Evolutionary conservation across 2,113 vertebrate genomes (phyloP).

Genomic region (Myanophis thanlyinensis): DNA sequence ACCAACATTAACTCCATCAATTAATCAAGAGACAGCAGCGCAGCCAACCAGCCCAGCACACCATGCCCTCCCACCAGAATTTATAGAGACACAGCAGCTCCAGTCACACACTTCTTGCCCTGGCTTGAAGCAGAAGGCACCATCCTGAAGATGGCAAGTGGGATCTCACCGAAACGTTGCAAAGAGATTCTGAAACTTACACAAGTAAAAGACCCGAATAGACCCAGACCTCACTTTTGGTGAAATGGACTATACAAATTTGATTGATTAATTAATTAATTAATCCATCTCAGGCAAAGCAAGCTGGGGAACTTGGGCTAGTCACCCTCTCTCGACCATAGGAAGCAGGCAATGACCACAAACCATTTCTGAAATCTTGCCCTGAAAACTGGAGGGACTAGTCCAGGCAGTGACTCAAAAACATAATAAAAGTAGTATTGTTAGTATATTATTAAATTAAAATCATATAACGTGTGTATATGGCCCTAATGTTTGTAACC

Average conservation of each 20-base stretch:
- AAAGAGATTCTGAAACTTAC: too few species aligned
- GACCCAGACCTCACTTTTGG: too few species aligned
- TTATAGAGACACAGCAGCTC: too few species aligned
- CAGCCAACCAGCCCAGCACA: too few species aligned
- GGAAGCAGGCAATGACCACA: background rate
- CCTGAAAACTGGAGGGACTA: background rate
- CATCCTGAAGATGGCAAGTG: too few species aligned
- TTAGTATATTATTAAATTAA: background rate
- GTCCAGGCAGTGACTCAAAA: background rate
- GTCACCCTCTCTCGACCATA: background rate
- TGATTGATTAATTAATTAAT: background rate
- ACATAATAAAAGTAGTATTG: background rate
- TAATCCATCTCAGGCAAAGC: background rate
- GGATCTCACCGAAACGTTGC: too few species aligned
- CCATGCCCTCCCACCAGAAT: too few species aligned
- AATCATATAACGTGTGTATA: background rate
- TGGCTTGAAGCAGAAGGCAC: too few species aligned
- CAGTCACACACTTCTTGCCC: too few species aligned
- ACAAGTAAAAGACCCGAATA: too few species aligned
- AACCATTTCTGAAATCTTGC: background rate
- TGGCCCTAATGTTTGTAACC: background rate
- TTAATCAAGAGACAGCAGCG: too few species aligned
- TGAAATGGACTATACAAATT: background rate
- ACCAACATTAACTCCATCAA: too few species aligned
- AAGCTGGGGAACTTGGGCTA: background rate